These are phyloP conservation scores for Parotia lawesii DNA, from an alignment of 2,113 vertebrate species.

Conservation along the genomic window DNA sequence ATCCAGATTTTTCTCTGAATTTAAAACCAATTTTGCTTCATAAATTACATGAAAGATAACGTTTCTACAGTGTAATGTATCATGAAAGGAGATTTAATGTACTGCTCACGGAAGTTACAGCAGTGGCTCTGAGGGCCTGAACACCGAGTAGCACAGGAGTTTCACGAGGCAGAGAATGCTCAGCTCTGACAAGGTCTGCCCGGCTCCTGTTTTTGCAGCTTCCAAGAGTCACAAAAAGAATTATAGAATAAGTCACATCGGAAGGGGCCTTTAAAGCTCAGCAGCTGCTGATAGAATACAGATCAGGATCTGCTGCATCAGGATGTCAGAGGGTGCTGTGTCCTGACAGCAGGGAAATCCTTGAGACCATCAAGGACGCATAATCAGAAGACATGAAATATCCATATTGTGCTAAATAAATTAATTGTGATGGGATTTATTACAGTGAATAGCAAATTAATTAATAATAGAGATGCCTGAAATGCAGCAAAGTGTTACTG, in stretches of 20 bases:
- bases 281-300: background rate
- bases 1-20: background rate
- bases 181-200: background rate
- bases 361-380: background rate
- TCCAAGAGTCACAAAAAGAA: background rate
- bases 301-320: background rate
- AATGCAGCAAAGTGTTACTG: background rate
- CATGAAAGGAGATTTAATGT: background rate
- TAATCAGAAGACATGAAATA: background rate
- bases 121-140: background rate
- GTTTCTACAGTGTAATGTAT: background rate
- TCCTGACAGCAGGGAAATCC: background rate
- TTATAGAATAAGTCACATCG: background rate
- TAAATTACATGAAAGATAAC: background rate
- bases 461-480: conserved; percentile 23
- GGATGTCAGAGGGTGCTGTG: background rate
- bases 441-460: conserved; percentile 10
- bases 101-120: background rate
- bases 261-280: background rate
- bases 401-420: background rate
- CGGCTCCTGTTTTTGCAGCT: background rate
- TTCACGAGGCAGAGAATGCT: rapidly evolving
- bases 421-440: background rate
- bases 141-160: background rate
- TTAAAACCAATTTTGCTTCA: background rate